Evolutionary conservation across 1,140 invertebrate species (phyloP), one percentile per base, ranked within the genome.

Genomic region (Sycobia sp.): DNA sequence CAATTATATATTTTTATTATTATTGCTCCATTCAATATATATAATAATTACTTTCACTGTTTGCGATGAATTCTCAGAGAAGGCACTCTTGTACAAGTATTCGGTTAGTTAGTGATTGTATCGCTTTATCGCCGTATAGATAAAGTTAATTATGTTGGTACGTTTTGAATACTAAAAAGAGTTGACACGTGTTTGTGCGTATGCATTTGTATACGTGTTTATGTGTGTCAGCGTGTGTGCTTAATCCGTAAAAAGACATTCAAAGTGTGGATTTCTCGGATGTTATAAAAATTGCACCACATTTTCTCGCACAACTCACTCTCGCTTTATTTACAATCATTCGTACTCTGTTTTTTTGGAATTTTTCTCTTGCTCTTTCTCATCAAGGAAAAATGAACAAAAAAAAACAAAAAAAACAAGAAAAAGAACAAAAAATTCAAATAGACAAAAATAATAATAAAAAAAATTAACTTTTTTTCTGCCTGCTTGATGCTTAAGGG

Each of bases 401-500:
- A 44, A 51, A 44, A 36, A 38, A 39, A 58, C 46, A 55, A 62
- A 63, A 39, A 58, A 54, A 62, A 62, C 2, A 65, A 66, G 65
- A 38, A 67, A 68, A 66, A 65, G 11, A 62, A 55, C 55, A 57
- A 56, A 18, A 55, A 63, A 65, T 49, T 62, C 66, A 66, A 64
- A 7, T 44, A 29, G 29, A 41, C 20, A 63, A 50, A 67, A 67
- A 69, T 65, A 34, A 34, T 32, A 27, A 53, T 16, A 32, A 66
- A 66, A 68, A 29, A 68, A 69, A 65, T 62, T 44, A 65, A 65
- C 65, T 70, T 73, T 32, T n/a, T 32, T 32, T 67, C 27, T 65
- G 71, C 77, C 77, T 80, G 76, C 77, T 76, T 75, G 76, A 72
- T 80, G 78, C 39, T 65, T 80, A 80, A 80, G 77, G 80, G 80